phyloP scores from a whole-genome alignment of 2,113 vertebrate species.

The Chloropsis hardwickii region DNA sequence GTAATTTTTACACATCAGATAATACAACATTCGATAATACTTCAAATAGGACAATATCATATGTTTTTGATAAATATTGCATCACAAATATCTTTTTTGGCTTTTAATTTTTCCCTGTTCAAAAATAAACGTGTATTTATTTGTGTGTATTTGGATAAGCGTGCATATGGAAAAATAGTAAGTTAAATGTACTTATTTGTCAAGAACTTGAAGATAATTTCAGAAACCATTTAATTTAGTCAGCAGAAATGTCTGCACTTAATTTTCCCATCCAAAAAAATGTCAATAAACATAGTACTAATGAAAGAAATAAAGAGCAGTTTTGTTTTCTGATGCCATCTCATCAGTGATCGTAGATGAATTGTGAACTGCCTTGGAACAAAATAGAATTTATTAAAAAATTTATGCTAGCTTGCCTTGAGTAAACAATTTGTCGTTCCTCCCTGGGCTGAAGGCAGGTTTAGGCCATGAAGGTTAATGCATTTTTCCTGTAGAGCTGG shows the following conservation, averaged over 20 bases:
- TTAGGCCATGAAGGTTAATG: slow-evolving; percentile 86
- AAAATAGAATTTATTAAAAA: slow-evolving; percentile 89
- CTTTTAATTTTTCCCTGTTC: not conserved
- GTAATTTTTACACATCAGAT: not conserved
- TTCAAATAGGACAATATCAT: not conserved
- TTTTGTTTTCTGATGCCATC: slow-evolving; percentile 15
- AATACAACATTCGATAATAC: not conserved
- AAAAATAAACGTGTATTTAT: not conserved
- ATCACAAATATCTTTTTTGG: not conserved
- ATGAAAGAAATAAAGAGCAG: not conserved
- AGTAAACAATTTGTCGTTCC: slow-evolving; percentile 77
- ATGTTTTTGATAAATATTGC: not conserved
- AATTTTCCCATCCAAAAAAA: not conserved
- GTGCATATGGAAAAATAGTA: not conserved
- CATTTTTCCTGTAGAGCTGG: slow-evolving; percentile 83
- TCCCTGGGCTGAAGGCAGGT: slow-evolving; percentile 68
- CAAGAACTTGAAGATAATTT: not conserved
- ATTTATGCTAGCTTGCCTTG: slow-evolving; percentile 84
- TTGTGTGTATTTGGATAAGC: not conserved
- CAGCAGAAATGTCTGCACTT: not conserved
- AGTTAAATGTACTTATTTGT: not conserved
- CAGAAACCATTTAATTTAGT: not conserved
- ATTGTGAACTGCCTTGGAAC: slow-evolving; percentile 81
- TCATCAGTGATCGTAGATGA: slow-evolving; percentile 73
- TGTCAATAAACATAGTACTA: not conserved